Evolutionary conservation across 2,888 invertebrate species (phyloP).

Genomic region (Heteromyza rotundicornis): DNA sequence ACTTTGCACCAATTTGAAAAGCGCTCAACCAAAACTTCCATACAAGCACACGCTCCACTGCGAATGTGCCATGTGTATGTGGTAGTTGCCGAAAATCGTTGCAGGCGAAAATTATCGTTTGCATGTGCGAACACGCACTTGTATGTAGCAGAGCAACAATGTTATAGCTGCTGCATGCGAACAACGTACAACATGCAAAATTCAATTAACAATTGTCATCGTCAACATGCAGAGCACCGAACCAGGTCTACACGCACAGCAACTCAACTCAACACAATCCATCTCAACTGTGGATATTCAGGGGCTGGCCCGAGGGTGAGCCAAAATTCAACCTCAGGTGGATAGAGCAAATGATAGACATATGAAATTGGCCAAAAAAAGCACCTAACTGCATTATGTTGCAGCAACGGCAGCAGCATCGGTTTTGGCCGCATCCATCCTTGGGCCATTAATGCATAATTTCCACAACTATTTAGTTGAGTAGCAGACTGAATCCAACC

Average conservation of each 20-base stretch:
- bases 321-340: background rate
- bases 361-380: constrained; percentile 20
- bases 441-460: constrained; percentile 48
- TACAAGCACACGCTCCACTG: no score
- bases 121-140: no score
- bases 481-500: constrained; percentile 30
- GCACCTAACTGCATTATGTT: constrained; percentile 51
- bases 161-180: background rate
- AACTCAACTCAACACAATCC: background rate
- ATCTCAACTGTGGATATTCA: background rate
- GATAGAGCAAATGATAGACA: background rate
- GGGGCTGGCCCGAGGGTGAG: background rate
- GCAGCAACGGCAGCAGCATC: constrained; percentile 33
- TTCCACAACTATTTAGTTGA: constrained; percentile 53
- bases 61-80: no score
- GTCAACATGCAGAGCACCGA: constrained; percentile 4
- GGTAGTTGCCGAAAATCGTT: no score
- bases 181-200: constrained; percentile 39
- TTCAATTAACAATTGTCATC: constrained; percentile 55
- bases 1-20: no score
- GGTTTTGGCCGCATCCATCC: background rate
- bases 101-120: no score
- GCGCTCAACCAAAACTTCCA: no score
- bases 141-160: no score
- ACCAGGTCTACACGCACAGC: background rate